Conservation (phyloP, 1,140 invertebrate genomes). For the Lasioglossum albipes region DNA sequence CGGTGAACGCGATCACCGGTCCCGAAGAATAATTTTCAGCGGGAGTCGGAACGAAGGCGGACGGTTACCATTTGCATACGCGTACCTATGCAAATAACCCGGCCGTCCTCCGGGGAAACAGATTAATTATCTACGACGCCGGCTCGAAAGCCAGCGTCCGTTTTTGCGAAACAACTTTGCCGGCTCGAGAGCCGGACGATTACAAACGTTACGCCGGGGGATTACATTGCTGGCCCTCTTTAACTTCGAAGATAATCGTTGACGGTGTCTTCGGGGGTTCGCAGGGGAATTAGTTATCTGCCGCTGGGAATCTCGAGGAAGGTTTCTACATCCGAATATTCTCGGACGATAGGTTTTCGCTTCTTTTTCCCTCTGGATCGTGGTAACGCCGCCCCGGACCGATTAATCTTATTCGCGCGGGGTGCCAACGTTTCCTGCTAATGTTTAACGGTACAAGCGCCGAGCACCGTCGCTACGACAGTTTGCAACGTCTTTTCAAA, state of each 20-base stretch:
- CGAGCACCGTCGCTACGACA: too few relatives aligned
- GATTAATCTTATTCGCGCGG: neutral
- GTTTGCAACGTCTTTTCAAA: too few relatives aligned
- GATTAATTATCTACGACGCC: slow-evolving; percentile 46
- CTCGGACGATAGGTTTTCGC: too few relatives aligned
- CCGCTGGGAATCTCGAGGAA: too few relatives aligned
- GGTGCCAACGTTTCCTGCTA: neutral
- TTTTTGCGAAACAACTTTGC: slow-evolving; percentile 22
- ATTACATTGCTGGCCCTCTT: neutral
- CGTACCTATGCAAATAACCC: slow-evolving; percentile 37
- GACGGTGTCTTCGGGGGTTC: neutral
- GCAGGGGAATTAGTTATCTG: neutral
- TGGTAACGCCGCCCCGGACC: too few relatives aligned
- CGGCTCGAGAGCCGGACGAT: neutral
- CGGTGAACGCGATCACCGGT: slow-evolving; percentile 33
- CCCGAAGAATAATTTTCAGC: slow-evolving; percentile 53
- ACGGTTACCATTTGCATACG: slow-evolving; percentile 45
- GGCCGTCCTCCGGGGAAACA: slow-evolving; percentile 30
- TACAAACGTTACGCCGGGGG: neutral
- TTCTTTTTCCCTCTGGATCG: too few relatives aligned
- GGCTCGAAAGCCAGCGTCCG: slow-evolving; percentile 7
- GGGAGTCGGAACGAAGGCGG: neutral
- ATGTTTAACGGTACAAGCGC: neutral
- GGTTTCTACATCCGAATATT: too few relatives aligned
- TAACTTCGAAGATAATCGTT: neutral